Evolutionary conservation across 2,888 invertebrate genomes (phyloP), one percentile per base, ranked within the genome.

Genomic region (Argyresthia albistria): DNA sequence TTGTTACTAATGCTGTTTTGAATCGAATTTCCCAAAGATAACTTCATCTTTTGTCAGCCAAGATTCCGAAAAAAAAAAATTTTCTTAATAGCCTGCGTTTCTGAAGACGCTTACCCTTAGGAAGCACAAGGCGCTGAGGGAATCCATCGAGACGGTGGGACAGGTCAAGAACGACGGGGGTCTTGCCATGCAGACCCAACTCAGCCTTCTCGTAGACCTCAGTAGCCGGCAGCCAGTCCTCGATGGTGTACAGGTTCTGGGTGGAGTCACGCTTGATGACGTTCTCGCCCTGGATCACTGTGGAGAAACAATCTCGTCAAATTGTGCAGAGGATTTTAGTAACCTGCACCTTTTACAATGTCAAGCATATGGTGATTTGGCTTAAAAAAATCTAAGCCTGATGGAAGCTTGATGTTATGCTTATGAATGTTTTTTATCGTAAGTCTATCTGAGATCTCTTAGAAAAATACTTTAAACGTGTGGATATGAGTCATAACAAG

Each of bases 71-170:
- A n/a, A n/a, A n/a, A n/a, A n/a, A n/a, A n/a, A n/a, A n/a, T n/a
- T n/a, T 6, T 25, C 25, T 6, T 4, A 25, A 4, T 25, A 25
- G 2, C 25, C 3, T 25, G 25, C 25, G 25, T 25, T 2, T 25
- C 25, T 25, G 35, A 6, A 8, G 42, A 43, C 35, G 35, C 45
- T 43, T 57, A 82, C 90, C 93, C 71, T 90, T 92, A 63, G 93
- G 93, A 54, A 93, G 73, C 65, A 90, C 67, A 52, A 93, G 75
- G 59, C 91, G 89, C 53, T 89, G 87, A 11, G 92, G 92, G 70
- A 89, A 89, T 45, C 90, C 89, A 56, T 89, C 88, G 60, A 90
- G 83, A 46, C 83, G 80, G 66, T 89, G 79, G 48, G 74, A 69
- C 57, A 75, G 65, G 57, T 88, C 86, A 57, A 89, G 58, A 56